A percentile compares a stretch with the other conserved stretches of the same genome.
These are phyloP conservation scores for Eilema depressum DNA, from an alignment of 2,888 invertebrate species.

Conservation along the genomic window DNA sequence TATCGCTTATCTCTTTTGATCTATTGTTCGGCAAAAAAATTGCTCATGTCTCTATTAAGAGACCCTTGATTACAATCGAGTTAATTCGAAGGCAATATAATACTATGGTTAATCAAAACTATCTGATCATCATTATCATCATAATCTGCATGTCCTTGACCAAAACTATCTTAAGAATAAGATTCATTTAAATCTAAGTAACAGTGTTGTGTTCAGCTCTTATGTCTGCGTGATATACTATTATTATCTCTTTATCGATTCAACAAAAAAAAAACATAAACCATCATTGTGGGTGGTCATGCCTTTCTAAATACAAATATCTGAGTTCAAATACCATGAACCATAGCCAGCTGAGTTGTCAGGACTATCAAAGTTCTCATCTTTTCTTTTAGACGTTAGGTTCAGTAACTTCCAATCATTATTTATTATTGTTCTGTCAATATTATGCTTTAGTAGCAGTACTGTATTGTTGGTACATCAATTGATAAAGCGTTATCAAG, in stretches of 20 bases:
- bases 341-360: not conserved
- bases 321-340: not conserved
- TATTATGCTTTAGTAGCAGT: not conserved
- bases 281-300: not conserved
- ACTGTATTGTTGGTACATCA: not conserved
- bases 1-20: conserved; percentile 35
- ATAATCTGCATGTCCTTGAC: not conserved
- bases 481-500: conserved; percentile 17
- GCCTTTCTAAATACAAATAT: not conserved
- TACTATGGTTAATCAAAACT: not conserved
- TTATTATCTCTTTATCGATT: not conserved
- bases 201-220: not conserved
- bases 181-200: not conserved
- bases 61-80: conserved; percentile 34
- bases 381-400: not conserved
- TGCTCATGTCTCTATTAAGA: conserved; percentile 38
- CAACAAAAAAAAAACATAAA: not conserved
- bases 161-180: not conserved
- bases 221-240: not conserved
- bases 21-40: conserved; percentile 40
- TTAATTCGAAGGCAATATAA: conserved; percentile 19
- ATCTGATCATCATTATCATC: not conserved
- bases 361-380: not conserved
- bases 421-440: not conserved
- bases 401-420: not conserved